These are phyloP conservation scores for Imbricaverruca yamaguchii DNA, from an alignment of 2,888 invertebrate species.

Conservation along the genomic window DNA sequence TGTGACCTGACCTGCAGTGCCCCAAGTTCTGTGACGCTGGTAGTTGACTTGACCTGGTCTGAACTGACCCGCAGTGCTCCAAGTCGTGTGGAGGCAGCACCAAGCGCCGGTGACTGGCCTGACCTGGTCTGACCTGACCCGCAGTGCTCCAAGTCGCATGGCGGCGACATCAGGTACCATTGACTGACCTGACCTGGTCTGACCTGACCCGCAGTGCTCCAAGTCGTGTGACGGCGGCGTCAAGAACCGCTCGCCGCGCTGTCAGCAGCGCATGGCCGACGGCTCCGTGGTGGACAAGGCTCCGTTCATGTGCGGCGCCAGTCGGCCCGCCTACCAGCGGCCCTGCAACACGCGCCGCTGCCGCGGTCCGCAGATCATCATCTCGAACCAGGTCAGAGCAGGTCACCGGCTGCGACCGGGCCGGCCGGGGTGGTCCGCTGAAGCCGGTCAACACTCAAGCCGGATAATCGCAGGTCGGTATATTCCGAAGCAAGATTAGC, in stretches of 20 bases:
- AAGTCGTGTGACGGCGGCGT: conserved; percentile 87
- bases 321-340: conserved; percentile 66
- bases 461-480: neutral
- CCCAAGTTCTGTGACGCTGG: conserved; percentile 49
- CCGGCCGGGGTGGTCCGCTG: neutral
- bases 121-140: conserved; percentile 24
- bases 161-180: conserved; percentile 78
- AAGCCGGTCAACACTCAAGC: neutral
- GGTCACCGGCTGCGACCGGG: neutral
- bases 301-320: conserved; percentile 61
- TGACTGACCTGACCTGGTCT: too few relatives aligned
- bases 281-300: conserved; percentile 79
- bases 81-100: conserved; percentile 58
- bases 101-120: conserved; percentile 57
- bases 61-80: too few relatives aligned
- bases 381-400: neutral
- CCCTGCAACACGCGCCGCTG: conserved; percentile 79
- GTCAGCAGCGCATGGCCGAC: conserved; percentile 87
- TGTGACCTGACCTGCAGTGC: too few relatives aligned
- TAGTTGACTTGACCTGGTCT: conserved; percentile 38
- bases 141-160: conserved; percentile 85
- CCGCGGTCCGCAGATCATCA: conserved; percentile 25
- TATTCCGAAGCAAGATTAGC: too few relatives aligned
- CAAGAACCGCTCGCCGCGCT: conserved; percentile 69
- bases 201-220: conserved; percentile 56